These are phyloP conservation scores for Ondatra zibethicus DNA, from an alignment of 2,113 vertebrate species.

Conservation along the genomic window DNA sequence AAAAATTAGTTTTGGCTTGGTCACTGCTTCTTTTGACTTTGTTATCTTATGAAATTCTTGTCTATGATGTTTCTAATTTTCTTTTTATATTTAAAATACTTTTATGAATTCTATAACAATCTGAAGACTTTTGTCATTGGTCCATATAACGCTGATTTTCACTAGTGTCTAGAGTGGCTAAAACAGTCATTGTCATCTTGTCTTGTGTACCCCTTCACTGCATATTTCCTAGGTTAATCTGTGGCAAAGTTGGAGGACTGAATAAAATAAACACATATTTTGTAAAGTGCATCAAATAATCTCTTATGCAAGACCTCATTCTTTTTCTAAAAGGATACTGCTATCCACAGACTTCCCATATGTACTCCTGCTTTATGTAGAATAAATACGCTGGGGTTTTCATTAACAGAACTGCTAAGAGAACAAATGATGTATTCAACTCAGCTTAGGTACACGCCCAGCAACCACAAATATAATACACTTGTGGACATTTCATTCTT, in stretches of 20 bases:
- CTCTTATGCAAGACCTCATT: not conserved
- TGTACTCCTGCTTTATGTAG: not conserved
- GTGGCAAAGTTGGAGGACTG: not conserved
- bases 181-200: not conserved
- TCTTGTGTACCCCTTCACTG: not conserved
- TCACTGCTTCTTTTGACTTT: not conserved
- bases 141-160: not conserved
- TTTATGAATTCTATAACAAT: not conserved
- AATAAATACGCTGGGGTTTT: not conserved
- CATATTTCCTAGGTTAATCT: not conserved
- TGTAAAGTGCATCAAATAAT: not conserved
- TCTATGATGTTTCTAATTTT: not conserved
- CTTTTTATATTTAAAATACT: not conserved
- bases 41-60: not conserved
- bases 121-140: not conserved
- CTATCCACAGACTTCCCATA: not conserved
- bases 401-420: not conserved
- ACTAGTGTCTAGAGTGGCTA: no score
- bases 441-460: not conserved
- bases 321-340: not conserved
- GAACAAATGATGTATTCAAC: not conserved
- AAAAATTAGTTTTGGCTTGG: constrained; percentile 5
- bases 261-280: not conserved
- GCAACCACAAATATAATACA: not conserved
- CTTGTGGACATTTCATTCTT: not conserved